Evolutionary conservation across 2,113 vertebrate genomes (phyloP).

Genomic region (Labrus mixtus): DNA sequence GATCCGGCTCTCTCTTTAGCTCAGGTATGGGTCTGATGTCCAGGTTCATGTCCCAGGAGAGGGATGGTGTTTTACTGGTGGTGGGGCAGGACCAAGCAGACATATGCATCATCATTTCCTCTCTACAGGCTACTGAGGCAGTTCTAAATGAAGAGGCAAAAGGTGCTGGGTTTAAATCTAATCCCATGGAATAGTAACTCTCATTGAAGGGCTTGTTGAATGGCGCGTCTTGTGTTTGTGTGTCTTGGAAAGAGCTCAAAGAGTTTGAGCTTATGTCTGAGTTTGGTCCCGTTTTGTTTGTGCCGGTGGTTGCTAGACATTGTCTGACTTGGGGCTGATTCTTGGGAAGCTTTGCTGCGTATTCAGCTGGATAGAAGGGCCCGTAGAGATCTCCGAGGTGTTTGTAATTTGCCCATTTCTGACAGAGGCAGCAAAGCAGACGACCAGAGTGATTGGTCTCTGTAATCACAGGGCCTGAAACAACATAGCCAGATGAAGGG

Average conservation of each 20-base stretch:
- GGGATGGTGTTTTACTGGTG: constrained; percentile 82
- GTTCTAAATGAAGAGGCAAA: constrained; percentile 54
- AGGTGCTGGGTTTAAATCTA: constrained; percentile 62
- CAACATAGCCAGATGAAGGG: constrained; percentile 91
- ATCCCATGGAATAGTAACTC: constrained; percentile 59
- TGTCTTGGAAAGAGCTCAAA: constrained; percentile 81
- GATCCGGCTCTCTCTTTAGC: constrained; percentile 71
- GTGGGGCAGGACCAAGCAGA: constrained; percentile 64
- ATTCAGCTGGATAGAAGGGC: constrained; percentile 97
- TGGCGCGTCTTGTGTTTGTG: constrained; percentile 59
- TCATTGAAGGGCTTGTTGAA: constrained; percentile 63
- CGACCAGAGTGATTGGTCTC: constrained; percentile 92
- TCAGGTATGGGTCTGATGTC: constrained; percentile 70
- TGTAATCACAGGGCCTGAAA: constrained; percentile 92
- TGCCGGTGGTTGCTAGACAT: constrained; percentile 64
- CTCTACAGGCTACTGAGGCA: constrained; percentile 50
- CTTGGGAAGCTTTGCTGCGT: constrained; percentile 93
- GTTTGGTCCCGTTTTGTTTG: constrained; percentile 70
- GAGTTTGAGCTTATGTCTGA: constrained; percentile 67
- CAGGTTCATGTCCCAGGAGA: constrained; percentile 79
- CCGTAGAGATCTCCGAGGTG: constrained; percentile 98
- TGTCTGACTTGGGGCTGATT: constrained; percentile 89
- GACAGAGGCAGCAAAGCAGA: constrained; percentile 96
- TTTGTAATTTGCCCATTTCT: constrained; percentile 98
- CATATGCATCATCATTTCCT: constrained; percentile 67